These are phyloP conservation scores for Urocolius indicus DNA, from an alignment of 2,113 vertebrate species.

Conservation along the genomic window DNA sequence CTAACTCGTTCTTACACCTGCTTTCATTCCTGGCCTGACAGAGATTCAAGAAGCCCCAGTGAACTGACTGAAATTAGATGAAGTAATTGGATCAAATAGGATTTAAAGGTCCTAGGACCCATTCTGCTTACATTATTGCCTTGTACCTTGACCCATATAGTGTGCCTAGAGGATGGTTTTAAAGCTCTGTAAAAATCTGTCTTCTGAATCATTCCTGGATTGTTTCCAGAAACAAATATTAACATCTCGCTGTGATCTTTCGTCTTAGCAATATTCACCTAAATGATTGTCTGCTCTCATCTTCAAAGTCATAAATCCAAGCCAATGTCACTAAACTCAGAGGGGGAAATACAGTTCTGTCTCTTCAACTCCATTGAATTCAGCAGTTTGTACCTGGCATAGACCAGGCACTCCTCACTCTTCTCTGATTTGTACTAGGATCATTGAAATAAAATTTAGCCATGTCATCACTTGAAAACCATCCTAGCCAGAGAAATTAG, in stretches of 20 bases:
- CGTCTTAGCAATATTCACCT: not conserved
- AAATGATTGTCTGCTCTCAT: not conserved
- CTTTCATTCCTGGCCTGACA: not conserved
- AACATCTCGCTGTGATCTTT: conserved; percentile 1
- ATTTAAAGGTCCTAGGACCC: not conserved
- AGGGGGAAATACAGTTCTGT: not conserved
- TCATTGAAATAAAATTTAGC: not conserved
- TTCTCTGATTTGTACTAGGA: not conserved
- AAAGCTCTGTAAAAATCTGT: conserved; percentile 9
- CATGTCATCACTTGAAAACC: not conserved
- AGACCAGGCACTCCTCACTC: not conserved
- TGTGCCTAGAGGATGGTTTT: not conserved
- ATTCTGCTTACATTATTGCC: not conserved
- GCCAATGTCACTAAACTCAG: not conserved
- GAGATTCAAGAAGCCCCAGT: not conserved
- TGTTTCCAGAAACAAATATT: conserved; percentile 13
- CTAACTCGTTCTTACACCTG: not conserved
- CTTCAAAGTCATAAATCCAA: not conserved
- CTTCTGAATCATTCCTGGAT: not conserved
- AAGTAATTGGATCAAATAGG: conserved; percentile 19
- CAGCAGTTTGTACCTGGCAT: not conserved
- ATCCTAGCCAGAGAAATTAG: not conserved
- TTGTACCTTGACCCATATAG: not conserved
- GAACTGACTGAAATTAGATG: not conserved
- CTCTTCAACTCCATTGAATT: not conserved